Conservation (phyloP, 2,797 vertebrate genomes). For the Cynopterus sphinx region DNA sequence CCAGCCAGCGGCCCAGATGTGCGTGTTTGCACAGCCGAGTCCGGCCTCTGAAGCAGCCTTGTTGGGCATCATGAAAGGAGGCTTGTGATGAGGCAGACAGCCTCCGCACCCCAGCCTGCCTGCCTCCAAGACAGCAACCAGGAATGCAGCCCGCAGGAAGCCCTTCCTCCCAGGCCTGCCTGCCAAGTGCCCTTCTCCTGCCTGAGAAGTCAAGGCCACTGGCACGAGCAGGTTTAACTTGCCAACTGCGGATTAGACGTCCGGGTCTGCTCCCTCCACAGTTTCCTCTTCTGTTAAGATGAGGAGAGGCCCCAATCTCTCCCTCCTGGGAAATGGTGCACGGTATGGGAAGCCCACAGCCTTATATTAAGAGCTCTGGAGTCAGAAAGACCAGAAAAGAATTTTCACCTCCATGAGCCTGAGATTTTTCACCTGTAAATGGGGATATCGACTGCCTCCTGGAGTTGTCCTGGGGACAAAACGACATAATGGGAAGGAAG, state of each 20-base stretch:
- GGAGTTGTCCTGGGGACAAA: not conserved
- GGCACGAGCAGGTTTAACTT: not conserved
- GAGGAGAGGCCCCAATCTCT: not conserved
- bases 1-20: constrained; percentile 64
- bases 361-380: not conserved
- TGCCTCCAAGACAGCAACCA: constrained; percentile 73
- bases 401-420: not conserved
- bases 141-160: constrained; percentile 75
- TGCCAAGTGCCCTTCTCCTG: constrained; percentile 56
- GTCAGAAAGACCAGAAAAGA: constrained; percentile 2
- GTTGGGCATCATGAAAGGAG: constrained; percentile 71
- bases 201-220: not conserved
- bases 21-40: constrained; percentile 50
- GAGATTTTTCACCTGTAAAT: not conserved
- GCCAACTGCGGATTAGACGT: not conserved
- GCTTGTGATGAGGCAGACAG: constrained; percentile 33
- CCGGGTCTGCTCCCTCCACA: not conserved
- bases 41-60: constrained; percentile 58
- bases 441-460: not conserved
- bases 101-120: constrained; percentile 18
- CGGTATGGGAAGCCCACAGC: not conserved
- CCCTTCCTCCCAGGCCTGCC: constrained; percentile 39
- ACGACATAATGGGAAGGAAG: not conserved
- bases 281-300: not conserved
- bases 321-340: not conserved